Percentiles rank a stretch among this genome's conserved stretches.
phyloP scores from a whole-genome alignment of 2,113 vertebrate species.

The Chaetura pelagica region DNA sequence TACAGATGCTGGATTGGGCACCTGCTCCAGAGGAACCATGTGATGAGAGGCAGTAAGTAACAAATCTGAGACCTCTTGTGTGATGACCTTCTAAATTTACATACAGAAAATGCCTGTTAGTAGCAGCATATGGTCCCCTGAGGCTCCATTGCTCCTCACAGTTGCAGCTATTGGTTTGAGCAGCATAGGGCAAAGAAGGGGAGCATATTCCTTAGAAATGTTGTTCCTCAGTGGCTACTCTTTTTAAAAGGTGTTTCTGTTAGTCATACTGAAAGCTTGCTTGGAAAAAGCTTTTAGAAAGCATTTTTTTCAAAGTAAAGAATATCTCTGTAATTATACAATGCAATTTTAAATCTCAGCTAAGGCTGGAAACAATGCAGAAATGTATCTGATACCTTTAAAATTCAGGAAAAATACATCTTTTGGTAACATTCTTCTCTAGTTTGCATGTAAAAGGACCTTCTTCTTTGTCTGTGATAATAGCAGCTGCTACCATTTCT shows the following conservation, averaged over 20 bases:
- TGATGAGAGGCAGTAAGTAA: background rate
- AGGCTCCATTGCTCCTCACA: background rate
- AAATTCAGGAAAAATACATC: background rate
- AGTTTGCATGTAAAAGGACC: background rate
- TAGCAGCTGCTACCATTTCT: conserved; percentile 8
- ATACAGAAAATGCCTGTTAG: background rate
- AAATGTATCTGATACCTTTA: background rate
- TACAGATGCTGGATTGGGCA: background rate
- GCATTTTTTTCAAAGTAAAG: conserved; percentile 10
- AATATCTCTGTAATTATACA: background rate
- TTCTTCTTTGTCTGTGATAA: conserved; percentile 1
- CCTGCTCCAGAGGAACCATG: background rate
- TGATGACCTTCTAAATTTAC: background rate
- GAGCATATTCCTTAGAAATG: background rate
- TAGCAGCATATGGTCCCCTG: background rate
- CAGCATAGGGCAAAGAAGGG: background rate
- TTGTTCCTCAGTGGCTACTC: background rate
- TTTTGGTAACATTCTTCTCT: background rate
- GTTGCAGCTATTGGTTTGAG: background rate
- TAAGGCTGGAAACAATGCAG: background rate
- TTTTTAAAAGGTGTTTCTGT: background rate
- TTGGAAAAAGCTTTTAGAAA: background rate
- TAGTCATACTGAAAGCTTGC: background rate
- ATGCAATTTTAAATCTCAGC: background rate
- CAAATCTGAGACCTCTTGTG: background rate